A percentile compares a stretch with the other conserved stretches of the same genome.
phyloP scores from a whole-genome alignment of 2,888 invertebrate genomes.

The Amblyteles armatorius region DNA sequence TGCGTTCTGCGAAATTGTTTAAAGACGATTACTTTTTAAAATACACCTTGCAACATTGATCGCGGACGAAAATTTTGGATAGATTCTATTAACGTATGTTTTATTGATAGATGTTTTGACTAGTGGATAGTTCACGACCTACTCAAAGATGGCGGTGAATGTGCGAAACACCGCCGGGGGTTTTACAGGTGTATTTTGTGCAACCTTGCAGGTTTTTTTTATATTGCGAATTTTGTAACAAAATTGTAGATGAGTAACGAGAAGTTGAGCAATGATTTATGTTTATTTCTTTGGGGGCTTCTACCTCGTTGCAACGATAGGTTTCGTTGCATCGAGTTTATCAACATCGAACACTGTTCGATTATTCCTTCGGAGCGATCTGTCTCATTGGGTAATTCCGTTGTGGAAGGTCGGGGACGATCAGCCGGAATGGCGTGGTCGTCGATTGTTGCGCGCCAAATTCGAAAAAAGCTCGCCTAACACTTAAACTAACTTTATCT shows the following conservation, averaged over 20 bases:
- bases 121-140: conserved; percentile 77
- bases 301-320: neutral
- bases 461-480: neutral
- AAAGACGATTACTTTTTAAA: conserved; percentile 38
- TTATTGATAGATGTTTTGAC: conserved; percentile 76
- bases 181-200: neutral
- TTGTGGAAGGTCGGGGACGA: neutral
- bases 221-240: neutral
- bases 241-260: neutral
- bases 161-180: conserved; percentile 10
- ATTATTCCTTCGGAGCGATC: neutral
- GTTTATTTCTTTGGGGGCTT: neutral
- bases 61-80: conserved; percentile 18
- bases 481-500: neutral
- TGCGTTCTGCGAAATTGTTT: neutral
- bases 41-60: neutral
- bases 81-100: conserved; percentile 33
- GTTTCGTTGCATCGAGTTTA: neutral
- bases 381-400: neutral
- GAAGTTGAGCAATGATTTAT: neutral
- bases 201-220: neutral
- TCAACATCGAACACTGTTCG: neutral
- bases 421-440: neutral
- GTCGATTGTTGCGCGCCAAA: neutral
- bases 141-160: conserved; percentile 70